Percentiles rank a stretch among this genome's conserved stretches.
Conservation (phyloP, 1,140 invertebrate genomes). For the Tetramorium parvispinum region DNA sequence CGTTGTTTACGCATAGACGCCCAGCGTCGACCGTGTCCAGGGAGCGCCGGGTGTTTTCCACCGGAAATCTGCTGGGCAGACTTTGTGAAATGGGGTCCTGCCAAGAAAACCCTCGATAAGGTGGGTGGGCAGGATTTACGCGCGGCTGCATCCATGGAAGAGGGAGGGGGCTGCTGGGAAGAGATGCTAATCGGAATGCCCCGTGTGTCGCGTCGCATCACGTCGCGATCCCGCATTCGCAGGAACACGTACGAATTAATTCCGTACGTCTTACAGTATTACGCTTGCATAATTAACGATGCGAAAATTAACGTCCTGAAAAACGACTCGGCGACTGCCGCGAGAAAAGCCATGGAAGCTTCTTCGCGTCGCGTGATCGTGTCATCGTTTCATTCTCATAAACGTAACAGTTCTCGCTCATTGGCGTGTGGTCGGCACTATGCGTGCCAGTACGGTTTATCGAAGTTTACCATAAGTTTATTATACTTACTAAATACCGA, state of each 20-base stretch:
- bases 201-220: background rate
- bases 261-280: background rate
- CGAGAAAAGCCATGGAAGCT: background rate
- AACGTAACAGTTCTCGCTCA: background rate
- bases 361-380: background rate
- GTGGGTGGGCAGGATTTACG: conserved; percentile 35
- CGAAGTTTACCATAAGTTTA: conserved; percentile 10
- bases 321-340: background rate
- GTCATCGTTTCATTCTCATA: background rate
- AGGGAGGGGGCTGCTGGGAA: background rate
- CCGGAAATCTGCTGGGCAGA: conserved; percentile 35
- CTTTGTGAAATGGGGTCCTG: background rate
- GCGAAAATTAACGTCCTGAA: background rate
- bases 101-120: background rate
- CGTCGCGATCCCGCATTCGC: background rate
- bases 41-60: conserved; percentile 42
- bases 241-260: background rate
- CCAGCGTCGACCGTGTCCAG: background rate
- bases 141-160: conserved; percentile 13
- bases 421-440: background rate
- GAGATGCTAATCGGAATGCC: conserved; percentile 38
- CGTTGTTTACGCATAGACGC: conserved; percentile 37
- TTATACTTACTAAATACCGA: conserved; percentile 12
- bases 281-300: background rate
- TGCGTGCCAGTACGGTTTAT: background rate